A percentile compares a stretch with the other conserved stretches of the same genome.
Evolutionary conservation across 2,888 invertebrate genomes (phyloP).

Genomic region (Apotomis betuletana): DNA sequence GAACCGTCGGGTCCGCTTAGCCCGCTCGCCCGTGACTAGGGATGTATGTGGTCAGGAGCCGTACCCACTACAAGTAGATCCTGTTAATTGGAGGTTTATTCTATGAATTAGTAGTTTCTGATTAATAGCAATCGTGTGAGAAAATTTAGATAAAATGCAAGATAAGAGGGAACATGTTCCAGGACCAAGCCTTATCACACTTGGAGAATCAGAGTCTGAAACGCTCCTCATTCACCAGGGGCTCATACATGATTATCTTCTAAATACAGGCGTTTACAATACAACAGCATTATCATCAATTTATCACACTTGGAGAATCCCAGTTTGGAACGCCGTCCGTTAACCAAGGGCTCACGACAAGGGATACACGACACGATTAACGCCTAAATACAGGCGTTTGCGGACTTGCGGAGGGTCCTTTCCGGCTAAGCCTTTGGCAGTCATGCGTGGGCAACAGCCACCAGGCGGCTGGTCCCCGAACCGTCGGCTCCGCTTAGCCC

Average conservation of each 20-base stretch:
- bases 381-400: slow-evolving; percentile 13
- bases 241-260: too few species aligned
- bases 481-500: slow-evolving; percentile 69
- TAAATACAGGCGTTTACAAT: too few species aligned
- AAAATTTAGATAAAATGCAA: too few species aligned
- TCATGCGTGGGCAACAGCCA: slow-evolving; percentile 53
- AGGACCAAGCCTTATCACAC: too few species aligned
- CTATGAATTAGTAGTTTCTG: neutral
- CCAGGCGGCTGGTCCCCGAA: slow-evolving; percentile 67
- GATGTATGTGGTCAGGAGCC: slow-evolving; percentile 27
- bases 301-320: too few species aligned
- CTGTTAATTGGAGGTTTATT: neutral
- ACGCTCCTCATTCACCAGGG: too few species aligned
- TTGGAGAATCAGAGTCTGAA: too few species aligned
- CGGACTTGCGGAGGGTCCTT: slow-evolving; percentile 27
- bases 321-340: too few species aligned
- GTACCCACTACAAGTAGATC: neutral
- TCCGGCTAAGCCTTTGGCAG: slow-evolving; percentile 59
- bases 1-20: slow-evolving; percentile 74
- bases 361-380: slow-evolving; percentile 14
- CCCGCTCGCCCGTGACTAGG: slow-evolving; percentile 33
- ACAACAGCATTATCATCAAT: too few species aligned
- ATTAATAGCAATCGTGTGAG: too few species aligned
- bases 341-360: neutral
- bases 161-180: too few species aligned